Conservation (phyloP, 2,888 invertebrate genomes). For the Latrodectus elegans region DNA sequence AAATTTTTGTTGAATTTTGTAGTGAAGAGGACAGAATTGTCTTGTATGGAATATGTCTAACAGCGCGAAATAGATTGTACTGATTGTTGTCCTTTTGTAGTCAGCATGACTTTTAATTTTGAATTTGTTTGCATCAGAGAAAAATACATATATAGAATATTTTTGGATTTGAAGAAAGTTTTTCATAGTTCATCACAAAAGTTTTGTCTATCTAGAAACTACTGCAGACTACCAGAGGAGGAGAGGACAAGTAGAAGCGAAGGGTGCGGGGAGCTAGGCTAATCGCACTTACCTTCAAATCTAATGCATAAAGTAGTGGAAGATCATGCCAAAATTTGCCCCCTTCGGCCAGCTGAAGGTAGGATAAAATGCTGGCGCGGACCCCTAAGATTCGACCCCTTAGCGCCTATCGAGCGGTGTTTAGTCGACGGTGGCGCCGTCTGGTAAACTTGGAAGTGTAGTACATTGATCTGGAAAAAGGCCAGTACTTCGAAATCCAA, state of each 20-base stretch:
- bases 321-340: constrained; percentile 28
- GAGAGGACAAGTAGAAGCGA: background rate
- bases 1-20: no score
- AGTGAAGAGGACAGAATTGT: no score
- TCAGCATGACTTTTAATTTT: no score
- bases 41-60: no score
- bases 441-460: constrained; percentile 7
- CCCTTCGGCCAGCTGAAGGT: constrained; percentile 37
- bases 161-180: no score
- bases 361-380: constrained; percentile 44
- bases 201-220: background rate
- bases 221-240: background rate
- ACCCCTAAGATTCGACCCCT: constrained; percentile 47
- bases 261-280: background rate
- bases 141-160: no score
- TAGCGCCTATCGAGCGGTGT: constrained; percentile 56
- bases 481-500: constrained; percentile 59
- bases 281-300: constrained; percentile 37
- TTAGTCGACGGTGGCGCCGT: constrained; percentile 35
- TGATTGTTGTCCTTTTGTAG: no score
- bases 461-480: constrained; percentile 47
- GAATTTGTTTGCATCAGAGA: no score
- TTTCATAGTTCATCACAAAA: no score
- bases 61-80: no score
- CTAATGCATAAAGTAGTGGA: background rate